Evolutionary conservation across 2,797 vertebrate species (phyloP), one percentile per base, ranked within the genome.

Genomic region (Gadopsis bispinosus): DNA sequence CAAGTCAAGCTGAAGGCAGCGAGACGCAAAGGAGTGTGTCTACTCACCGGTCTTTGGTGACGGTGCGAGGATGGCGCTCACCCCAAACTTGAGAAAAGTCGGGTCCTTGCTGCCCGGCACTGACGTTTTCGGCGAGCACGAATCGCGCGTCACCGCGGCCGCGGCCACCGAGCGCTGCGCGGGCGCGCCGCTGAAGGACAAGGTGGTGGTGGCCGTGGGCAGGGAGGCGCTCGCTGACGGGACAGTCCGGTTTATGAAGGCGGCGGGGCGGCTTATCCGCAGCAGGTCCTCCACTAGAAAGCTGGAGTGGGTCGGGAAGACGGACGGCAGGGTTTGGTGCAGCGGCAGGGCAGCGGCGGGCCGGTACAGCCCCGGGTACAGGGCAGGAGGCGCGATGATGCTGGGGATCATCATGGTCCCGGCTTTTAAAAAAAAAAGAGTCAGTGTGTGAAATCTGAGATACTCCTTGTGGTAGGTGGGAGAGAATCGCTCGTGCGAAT

Each of bases 211-310:
- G 9, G 94, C 91, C 0, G 90, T 50, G 1, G 96, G 92, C 11
- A 95, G 91, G 22, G 97, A 96, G 86, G 94, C 83, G 89, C 91
- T 94, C 14, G 93, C 86, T 0, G 93, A 76, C 0, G 94, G 90
- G 31, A 77, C 91, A 17, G 91, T 95, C 87, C 97, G 94, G 91
- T 92, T 95, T 51, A 96, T 69, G 91, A 96, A 98, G 69, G 88
- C 63, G 11, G 95, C 51, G 0, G 97, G 97, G 41, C 96, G 94
- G 91, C 96, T 96, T 95, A 99, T 97, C 88, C 97, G 95, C 85
- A 99, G 95, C 90, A 99, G 89, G 73, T 99, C 98, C 92, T 99
- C 98, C 90, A 99, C 97, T 20, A 99, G 91, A 85, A 99, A 99
- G 88, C 98, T 96, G 80, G 97, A 96, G 77, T 96, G 97, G 4